Base-by-base conservation (phyloP, 2,888 invertebrate genomes). In the Hirtodrosophila histrioides region DNA sequence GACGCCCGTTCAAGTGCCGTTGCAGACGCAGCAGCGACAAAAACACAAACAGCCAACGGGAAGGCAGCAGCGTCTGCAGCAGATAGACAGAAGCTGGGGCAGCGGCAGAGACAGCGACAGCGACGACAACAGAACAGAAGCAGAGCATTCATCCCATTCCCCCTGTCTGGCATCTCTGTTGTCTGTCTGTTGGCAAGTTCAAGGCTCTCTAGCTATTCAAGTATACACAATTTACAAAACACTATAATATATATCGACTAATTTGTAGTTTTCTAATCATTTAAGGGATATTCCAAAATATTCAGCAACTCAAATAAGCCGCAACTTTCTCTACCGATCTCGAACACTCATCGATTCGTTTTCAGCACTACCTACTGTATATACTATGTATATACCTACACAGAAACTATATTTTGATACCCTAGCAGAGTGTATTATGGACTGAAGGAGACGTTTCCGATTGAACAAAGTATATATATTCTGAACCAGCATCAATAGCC, bases 171-270 rank as follows among this genome's bases (percentile, higher is more conserved):
- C 8, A 43, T 24, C 39, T 24, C 33, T 31, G 31, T 31, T 31
- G 8, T 31, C 48, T 40, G 44, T 35, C 44, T 57, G 45, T 43
- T 39, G 36, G 71, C 89, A 89, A 90, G 90, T 90, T 89, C 89
- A 89, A 88, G 90, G 89, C 90, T 89, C 74, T 39, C 40, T 12
- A 23, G 4, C 48, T 8, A 37, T 35, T 24, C 27, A 55, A 27
- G 65, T 41, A 33, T 11, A 24, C 31, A 64, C 31, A 51, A 49
- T 33, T 23, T 24, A 64, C 39, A 50, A 27, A 48, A 37, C 36
- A 31, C 17, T 31, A 17, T 40, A 29, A 56, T 67, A 46, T 75
- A 69, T 61, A 50, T 54, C 56, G 33, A 27, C 48, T 40, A 74
- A 69, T 55, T 74, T 51, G 46, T 60, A 40, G 53, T 49, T 49